A percentile compares a stretch with the other conserved stretches of the same genome.
Conservation (phyloP, 2,888 invertebrate genomes). For the Noctua comes region DNA sequence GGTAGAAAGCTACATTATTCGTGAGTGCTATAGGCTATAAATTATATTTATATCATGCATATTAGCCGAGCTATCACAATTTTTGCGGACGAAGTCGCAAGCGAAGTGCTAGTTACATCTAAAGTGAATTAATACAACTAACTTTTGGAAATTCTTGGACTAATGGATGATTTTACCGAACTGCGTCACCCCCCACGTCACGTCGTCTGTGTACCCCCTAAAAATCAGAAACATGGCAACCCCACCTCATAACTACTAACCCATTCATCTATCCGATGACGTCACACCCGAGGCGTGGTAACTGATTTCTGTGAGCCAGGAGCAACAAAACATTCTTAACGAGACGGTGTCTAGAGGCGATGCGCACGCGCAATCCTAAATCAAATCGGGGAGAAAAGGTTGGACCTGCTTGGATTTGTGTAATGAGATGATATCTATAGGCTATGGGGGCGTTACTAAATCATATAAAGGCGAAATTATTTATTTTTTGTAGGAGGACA, state of each 20-base stretch:
- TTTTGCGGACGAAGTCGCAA: too few relatives aligned
- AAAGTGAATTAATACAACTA: background rate
- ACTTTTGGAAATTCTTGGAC: background rate
- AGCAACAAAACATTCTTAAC: slow-evolving; percentile 62
- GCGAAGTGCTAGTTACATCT: too few relatives aligned
- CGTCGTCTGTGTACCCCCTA: too few relatives aligned
- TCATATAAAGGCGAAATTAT: background rate
- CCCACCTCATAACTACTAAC: slow-evolving; percentile 23
- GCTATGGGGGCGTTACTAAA: background rate
- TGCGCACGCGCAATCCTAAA: slow-evolving; percentile 26
- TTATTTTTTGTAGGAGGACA: background rate
- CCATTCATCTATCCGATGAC: slow-evolving; percentile 38
- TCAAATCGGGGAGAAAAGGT: slow-evolving; percentile 38
- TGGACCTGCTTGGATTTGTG: slow-evolving; percentile 20
- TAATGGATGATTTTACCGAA: background rate
- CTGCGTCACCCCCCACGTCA: too few relatives aligned
- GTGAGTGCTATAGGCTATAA: too few relatives aligned
- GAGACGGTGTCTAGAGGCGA: slow-evolving; percentile 61
- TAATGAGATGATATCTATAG: background rate
- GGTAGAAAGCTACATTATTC: too few relatives aligned
- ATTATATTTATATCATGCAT: too few relatives aligned
- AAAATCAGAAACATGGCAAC: slow-evolving; percentile 25
- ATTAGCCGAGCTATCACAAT: too few relatives aligned
- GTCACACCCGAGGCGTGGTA: slow-evolving; percentile 60
- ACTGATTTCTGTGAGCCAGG: slow-evolving; percentile 48